Evolutionary conservation across 1,140 invertebrate species (phyloP).

Genomic region (Drosophila takahashii): DNA sequence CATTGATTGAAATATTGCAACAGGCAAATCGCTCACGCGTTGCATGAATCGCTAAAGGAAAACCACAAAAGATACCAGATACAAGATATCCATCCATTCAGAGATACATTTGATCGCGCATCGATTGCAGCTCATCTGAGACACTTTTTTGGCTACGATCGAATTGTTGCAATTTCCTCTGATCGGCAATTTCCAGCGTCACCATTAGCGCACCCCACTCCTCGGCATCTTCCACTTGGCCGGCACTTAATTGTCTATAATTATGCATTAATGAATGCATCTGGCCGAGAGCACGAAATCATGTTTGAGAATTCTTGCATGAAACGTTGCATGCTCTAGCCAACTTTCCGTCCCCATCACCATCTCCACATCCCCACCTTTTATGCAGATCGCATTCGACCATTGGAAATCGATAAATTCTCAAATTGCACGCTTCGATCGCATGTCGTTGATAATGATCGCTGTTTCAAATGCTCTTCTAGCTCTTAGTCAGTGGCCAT

Average conservation of each 20-base stretch:
- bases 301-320: constrained; percentile 77
- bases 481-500: constrained; percentile 43
- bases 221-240: constrained; percentile 1
- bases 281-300: constrained; percentile 78
- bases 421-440: constrained; percentile 78
- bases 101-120: constrained; percentile 26
- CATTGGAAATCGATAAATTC: constrained; percentile 79
- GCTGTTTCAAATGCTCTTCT: constrained; percentile 53
- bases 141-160: constrained; percentile 35
- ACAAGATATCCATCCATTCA: constrained; percentile 13
- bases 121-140: constrained; percentile 54
- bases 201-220: constrained; percentile 48
- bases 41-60: constrained; percentile 46
- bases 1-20: constrained; percentile 21
- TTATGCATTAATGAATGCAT: constrained; percentile 82
- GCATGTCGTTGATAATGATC: constrained; percentile 70
- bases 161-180: constrained; percentile 65
- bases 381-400: constrained; percentile 56
- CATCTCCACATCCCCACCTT: background rate
- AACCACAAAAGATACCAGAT: constrained; percentile 56
- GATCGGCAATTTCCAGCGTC: constrained; percentile 73
- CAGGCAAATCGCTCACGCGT: constrained; percentile 66
- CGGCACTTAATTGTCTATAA: constrained; percentile 77
- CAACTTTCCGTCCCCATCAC: background rate
- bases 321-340: constrained; percentile 70